Percentiles rank a stretch among this genome's conserved stretches.
These are phyloP conservation scores for Torymus auratus DNA, from an alignment of 2,888 invertebrate species.

Conservation along the genomic window DNA sequence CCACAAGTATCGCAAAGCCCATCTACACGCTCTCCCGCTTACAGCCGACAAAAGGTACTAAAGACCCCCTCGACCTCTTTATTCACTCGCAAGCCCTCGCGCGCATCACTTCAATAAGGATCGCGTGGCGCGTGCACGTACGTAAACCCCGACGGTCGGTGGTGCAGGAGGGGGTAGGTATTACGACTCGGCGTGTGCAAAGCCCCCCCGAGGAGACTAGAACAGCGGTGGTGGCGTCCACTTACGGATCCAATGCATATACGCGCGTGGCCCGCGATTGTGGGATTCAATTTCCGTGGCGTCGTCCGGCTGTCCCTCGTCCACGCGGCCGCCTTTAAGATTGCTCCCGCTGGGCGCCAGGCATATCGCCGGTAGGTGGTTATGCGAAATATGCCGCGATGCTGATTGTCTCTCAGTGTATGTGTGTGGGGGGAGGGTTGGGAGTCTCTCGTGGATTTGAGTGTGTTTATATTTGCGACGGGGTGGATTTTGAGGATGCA, in stretches of 20 bases:
- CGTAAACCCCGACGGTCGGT: too few relatives aligned
- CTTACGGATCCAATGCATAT: conserved; percentile 70
- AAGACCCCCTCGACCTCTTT: too few relatives aligned
- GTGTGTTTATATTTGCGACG: too few relatives aligned
- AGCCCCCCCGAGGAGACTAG: not conserved
- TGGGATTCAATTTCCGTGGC: conserved; percentile 71
- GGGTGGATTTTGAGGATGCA: too few relatives aligned
- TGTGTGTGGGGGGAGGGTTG: too few relatives aligned
- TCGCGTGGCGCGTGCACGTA: too few relatives aligned
- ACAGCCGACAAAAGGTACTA: too few relatives aligned
- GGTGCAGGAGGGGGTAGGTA: too few relatives aligned
- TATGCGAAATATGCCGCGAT: conserved; percentile 32
- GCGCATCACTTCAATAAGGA: too few relatives aligned
- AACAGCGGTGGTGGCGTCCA: conserved; percentile 62
- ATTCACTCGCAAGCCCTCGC: not conserved
- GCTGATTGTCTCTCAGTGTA: conserved; percentile 19
- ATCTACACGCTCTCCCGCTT: too few relatives aligned
- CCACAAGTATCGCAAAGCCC: too few relatives aligned
- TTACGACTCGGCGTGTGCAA: not conserved
- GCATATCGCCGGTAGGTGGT: not conserved
- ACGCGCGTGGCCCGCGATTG: conserved; percentile 64
- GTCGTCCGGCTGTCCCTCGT: conserved; percentile 62
- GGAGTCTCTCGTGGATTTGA: too few relatives aligned
- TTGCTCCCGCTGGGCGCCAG: not conserved
- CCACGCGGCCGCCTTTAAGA: conserved; percentile 9